A percentile compares a stretch with the other conserved stretches of the same genome.
Evolutionary conservation across 2,888 invertebrate species (phyloP).

Genomic region (Drosophila nr. medialis): DNA sequence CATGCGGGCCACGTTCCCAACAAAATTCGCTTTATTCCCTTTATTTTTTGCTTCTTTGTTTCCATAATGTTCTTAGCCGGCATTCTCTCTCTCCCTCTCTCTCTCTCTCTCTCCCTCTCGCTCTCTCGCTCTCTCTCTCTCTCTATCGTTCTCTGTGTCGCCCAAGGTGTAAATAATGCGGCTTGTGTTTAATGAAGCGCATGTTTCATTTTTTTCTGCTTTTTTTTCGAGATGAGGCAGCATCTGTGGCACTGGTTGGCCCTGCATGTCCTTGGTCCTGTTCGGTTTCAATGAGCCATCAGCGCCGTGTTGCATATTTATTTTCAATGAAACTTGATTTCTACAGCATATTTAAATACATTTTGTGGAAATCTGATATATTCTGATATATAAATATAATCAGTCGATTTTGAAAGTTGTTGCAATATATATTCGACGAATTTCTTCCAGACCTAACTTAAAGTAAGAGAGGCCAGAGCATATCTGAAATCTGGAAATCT

Average conservation of each 20-base stretch:
- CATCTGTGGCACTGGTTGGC: conserved; percentile 15
- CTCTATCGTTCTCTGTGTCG: conserved; percentile 30
- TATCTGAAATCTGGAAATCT: too few species aligned
- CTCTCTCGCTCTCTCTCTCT: neutral
- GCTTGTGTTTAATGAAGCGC: conserved; percentile 81
- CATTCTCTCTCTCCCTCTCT: neutral
- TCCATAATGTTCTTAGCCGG: conserved; percentile 58
- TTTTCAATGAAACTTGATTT: neutral
- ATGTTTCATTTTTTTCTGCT: conserved; percentile 33
- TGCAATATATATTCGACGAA: neutral
- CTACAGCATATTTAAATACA: neutral
- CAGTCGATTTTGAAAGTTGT: neutral
- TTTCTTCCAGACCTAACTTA: too few species aligned
- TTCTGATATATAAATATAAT: neutral
- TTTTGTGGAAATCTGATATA: neutral
- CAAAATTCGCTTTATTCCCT: conserved; percentile 11
- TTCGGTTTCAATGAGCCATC: neutral
- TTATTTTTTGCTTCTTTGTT: conserved; percentile 18
- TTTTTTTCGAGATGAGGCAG: conserved; percentile 15
- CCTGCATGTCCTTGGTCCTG: conserved; percentile 13
- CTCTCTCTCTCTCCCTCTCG: neutral
- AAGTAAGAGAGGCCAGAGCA: too few species aligned
- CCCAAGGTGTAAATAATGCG: conserved; percentile 81
- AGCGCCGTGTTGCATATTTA: conserved; percentile 1
- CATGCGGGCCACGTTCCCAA: conserved; percentile 66